A percentile compares a stretch with the other conserved stretches of the same genome.
Conservation (phyloP, 1,140 invertebrate species). For the Drosophila watanabei region DNA sequence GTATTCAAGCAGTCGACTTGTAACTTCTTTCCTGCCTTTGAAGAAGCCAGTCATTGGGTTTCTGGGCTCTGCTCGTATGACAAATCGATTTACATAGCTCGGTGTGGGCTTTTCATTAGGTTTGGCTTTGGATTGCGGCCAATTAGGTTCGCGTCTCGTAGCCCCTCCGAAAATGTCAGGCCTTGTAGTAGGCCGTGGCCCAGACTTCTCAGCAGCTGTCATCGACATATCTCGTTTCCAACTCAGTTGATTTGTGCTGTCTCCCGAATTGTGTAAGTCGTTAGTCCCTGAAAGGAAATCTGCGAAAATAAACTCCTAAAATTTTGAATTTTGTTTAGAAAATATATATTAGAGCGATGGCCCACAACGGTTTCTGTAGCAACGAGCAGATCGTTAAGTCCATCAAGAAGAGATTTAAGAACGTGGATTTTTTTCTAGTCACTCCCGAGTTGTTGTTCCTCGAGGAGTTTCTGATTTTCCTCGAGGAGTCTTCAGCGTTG, state of each 20-base stretch:
- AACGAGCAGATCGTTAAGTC: slow-evolving; percentile 39
- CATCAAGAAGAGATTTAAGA: slow-evolving; percentile 19
- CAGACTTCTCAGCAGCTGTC: slow-evolving; percentile 18
- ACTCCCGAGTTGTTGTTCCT: slow-evolving; percentile 32
- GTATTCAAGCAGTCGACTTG: neutral
- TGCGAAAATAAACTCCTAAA: too few species aligned
- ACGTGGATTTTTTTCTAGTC: neutral
- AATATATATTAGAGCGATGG: slow-evolving; percentile 2
- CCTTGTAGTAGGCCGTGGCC: slow-evolving; percentile 23
- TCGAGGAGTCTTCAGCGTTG: slow-evolving; percentile 15
- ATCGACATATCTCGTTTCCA: neutral
- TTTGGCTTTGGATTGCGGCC: slow-evolving; percentile 60
- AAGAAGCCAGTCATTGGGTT: slow-evolving; percentile 16
- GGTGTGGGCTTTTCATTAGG: slow-evolving; percentile 67
- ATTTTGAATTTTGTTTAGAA: neutral
- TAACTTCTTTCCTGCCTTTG: neutral
- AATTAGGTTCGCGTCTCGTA: slow-evolving; percentile 60
- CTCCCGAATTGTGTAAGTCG: neutral
- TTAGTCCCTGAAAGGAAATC: neutral
- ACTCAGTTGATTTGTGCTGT: neutral
- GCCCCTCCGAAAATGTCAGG: slow-evolving; percentile 33
- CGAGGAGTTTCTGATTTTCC: slow-evolving; percentile 27
- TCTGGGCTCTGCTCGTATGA: slow-evolving; percentile 65
- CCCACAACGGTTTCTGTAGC: slow-evolving; percentile 36
- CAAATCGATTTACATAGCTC: slow-evolving; percentile 81